These are phyloP conservation scores for Mus caroli DNA, from an alignment of 2,797 vertebrate genomes.

Conservation along the genomic window DNA sequence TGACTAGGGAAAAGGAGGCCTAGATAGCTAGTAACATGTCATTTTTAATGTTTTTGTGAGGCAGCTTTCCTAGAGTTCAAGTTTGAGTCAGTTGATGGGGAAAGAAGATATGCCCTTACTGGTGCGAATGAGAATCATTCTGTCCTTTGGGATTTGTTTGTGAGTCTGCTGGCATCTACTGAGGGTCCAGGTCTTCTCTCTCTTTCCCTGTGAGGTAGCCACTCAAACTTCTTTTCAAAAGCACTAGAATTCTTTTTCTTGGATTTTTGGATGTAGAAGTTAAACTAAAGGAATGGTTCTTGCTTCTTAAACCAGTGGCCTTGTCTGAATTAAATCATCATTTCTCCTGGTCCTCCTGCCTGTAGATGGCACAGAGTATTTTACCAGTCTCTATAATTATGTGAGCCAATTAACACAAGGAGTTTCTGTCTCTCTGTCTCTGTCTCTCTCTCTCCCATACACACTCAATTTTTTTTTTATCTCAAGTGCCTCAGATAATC, in stretches of 20 bases:
- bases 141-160: background rate
- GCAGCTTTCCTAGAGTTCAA: background rate
- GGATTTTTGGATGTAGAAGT: background rate
- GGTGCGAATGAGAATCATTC: background rate
- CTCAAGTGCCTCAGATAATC: background rate
- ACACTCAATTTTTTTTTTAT: background rate
- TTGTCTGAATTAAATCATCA: background rate
- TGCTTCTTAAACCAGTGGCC: background rate
- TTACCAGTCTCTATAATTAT: background rate
- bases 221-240: background rate
- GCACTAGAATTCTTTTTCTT: background rate
- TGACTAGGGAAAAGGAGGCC: background rate
- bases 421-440: background rate
- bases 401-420: background rate
- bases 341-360: background rate
- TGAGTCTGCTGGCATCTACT: background rate
- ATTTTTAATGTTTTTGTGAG: background rate
- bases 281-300: background rate
- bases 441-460: background rate
- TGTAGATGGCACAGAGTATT: background rate
- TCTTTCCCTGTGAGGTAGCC: background rate
- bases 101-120: background rate
- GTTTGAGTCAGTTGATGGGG: background rate
- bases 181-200: background rate
- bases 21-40: background rate